phyloP scores from a whole-genome alignment of 2,888 invertebrate species.

The Rhamnusium bicolor region DNA sequence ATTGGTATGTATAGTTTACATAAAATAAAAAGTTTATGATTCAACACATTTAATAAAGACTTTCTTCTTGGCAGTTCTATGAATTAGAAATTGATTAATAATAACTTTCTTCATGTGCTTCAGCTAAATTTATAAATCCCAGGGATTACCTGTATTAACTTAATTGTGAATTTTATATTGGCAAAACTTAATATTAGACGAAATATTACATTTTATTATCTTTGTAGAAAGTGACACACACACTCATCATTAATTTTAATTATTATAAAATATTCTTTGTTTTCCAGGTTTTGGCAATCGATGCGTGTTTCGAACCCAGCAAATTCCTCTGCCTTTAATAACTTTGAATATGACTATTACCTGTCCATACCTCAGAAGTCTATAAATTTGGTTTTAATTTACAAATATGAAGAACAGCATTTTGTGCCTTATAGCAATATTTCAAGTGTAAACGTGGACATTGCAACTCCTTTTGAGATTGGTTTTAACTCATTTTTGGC shows the following conservation, averaged over 20 bases:
- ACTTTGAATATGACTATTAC: conserved; percentile 55
- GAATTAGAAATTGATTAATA: no score
- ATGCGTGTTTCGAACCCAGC: conserved; percentile 57
- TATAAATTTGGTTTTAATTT: conserved; percentile 57
- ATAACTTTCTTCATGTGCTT: no score
- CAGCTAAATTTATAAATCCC: no score
- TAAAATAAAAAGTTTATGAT: no score
- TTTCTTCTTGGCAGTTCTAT: no score
- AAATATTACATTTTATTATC: no score
- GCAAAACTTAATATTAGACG: no score
- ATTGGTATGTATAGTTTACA: conserved; percentile 67
- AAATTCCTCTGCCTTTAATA: conserved; percentile 58
- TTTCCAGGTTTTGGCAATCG: conserved; percentile 58
- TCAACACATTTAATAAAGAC: neutral
- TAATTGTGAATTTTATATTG: no score
- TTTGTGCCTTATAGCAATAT: conserved; percentile 60
- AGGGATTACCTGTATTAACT: no score
- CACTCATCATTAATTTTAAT: no score
- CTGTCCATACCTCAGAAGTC: conserved; percentile 64
- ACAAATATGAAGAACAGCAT: conserved; percentile 55
- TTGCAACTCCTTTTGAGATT: conserved; percentile 65
- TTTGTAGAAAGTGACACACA: no score
- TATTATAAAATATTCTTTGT: neutral
- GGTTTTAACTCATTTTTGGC: conserved; percentile 67
- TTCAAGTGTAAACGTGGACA: conserved; percentile 55